Conservation (phyloP, 2,888 invertebrate genomes). For the Amphiduros pacificus region DNA sequence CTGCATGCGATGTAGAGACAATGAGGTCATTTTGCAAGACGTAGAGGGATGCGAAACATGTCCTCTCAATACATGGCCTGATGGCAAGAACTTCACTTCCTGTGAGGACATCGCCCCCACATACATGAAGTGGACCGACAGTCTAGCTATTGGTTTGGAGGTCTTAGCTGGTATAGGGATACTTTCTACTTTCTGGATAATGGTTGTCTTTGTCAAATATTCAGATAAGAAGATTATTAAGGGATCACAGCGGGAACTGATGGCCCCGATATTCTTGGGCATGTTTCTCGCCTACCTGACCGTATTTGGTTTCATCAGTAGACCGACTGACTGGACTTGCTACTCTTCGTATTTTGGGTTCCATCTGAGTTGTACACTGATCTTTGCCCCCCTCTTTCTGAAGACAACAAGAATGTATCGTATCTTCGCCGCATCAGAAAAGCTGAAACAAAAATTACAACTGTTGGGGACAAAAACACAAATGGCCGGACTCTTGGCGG, state of each 20-base stretch:
- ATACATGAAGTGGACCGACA: not conserved
- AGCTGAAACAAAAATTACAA: not conserved
- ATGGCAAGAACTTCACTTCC: not conserved
- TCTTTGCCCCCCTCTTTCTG: constrained; percentile 10
- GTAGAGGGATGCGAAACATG: constrained; percentile 1
- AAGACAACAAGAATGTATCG: constrained; percentile 3
- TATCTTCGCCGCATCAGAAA: constrained; percentile 8
- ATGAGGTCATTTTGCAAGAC: constrained; percentile 21
- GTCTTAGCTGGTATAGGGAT: not conserved
- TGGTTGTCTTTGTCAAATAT: constrained; percentile 2
- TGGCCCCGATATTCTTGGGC: not conserved
- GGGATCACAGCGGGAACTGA: constrained; percentile 9
- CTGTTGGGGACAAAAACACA: too few species aligned
- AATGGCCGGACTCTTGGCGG: too few species aligned
- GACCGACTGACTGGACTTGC: not conserved
- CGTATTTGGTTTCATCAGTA: constrained; percentile 4
- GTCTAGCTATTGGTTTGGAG: not conserved
- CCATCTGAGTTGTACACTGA: constrained; percentile 8
- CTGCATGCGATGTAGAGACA: constrained; percentile 26
- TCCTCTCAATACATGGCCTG: not conserved
- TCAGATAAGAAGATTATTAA: constrained; percentile 8
- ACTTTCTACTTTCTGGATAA: not conserved
- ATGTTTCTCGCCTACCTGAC: not conserved
- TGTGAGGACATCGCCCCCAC: not conserved
- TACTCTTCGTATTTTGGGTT: constrained; percentile 2